Evolutionary conservation across 2,888 invertebrate species (phyloP), one percentile per base, ranked within the genome.

Genomic region (Belgica antarctica): DNA sequence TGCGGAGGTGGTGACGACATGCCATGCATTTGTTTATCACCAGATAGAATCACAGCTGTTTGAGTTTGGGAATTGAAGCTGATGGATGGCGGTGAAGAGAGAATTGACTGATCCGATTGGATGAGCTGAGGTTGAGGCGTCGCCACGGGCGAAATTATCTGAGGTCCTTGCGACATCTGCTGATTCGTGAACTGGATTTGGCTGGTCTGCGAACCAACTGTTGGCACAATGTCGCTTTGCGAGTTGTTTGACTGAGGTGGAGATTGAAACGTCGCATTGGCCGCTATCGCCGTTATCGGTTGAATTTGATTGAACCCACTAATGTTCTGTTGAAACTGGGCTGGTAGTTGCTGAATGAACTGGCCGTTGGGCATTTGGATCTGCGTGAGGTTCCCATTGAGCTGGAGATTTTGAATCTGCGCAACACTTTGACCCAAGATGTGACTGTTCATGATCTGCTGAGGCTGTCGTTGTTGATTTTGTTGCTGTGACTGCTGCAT

Each of bases 281-380:
- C 73, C 25, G 75, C 75, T 19, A 74, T 75, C 1, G 79, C 77
- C 3, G 76, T 76, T 0, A 77, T 34, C 7, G 68, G 68, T 17
- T 68, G 68, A 34, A 68, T 68, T 65, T 75, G 76, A 71, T 79
- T 78, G 34, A 77, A 77, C 19, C 72, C 72, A 19, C 72, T 71
- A 15, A 80, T 72, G 41, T 77, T 78, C 72, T 80, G 80, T 70
- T 79, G 80, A 71, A 79, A 77, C 71, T 79, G 79, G n/a, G 78
- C 75, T 3, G 79, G 79, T 71, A 80, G 71, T 72, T 80, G 80
- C 0, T 80, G 80, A 34, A 80, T 76, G 63, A 77, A 75, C 71
- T 73, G 74, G 10, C 78, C 76, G 71, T 79, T 80, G 72, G 80
- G 79, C 80, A 80, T 79, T 75, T 80, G 80, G 62, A 80, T 80